These are phyloP conservation scores for Lamproptera curius DNA, from an alignment of 2,888 invertebrate genomes.

Conservation along the genomic window DNA sequence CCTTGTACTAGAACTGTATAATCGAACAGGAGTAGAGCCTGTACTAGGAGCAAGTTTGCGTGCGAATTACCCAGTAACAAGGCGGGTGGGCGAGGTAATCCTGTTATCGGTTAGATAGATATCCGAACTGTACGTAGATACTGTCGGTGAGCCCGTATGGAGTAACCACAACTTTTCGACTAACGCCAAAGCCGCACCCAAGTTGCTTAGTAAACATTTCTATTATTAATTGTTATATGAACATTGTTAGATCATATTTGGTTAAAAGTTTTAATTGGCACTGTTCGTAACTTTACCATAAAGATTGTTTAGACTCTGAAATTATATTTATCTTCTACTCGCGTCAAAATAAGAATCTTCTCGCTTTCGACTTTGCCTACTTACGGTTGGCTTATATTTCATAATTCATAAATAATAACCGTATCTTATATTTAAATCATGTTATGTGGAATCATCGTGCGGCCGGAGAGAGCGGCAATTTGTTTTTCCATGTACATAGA, in stretches of 20 bases:
- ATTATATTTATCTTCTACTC: too few species aligned
- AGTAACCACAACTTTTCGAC: conserved; percentile 46
- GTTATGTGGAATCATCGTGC: conserved; percentile 33
- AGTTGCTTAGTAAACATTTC: conserved; percentile 28
- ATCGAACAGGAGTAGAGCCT: conserved; percentile 43
- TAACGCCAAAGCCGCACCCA: conserved; percentile 37
- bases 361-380: too few species aligned
- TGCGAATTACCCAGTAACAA: conserved; percentile 62
- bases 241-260: conserved; percentile 26
- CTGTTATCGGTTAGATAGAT: conserved; percentile 58
- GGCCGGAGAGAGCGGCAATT: conserved; percentile 48
- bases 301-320: too few species aligned
- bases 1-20: conserved; percentile 47
- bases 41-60: conserved; percentile 53
- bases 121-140: conserved; percentile 46
- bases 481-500: conserved; percentile 60
- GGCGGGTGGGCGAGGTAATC: conserved; percentile 59
- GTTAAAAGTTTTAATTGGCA: too few species aligned
- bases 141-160: conserved; percentile 28
- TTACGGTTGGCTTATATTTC: neutral
- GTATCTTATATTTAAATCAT: conserved; percentile 26
- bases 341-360: too few species aligned
- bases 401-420: conserved; percentile 23
- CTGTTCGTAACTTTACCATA: too few species aligned
- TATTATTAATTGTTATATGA: conserved; percentile 1